Evolutionary conservation across 2,888 invertebrate genomes (phyloP).

Genomic region (Drosophila setosimentum): DNA sequence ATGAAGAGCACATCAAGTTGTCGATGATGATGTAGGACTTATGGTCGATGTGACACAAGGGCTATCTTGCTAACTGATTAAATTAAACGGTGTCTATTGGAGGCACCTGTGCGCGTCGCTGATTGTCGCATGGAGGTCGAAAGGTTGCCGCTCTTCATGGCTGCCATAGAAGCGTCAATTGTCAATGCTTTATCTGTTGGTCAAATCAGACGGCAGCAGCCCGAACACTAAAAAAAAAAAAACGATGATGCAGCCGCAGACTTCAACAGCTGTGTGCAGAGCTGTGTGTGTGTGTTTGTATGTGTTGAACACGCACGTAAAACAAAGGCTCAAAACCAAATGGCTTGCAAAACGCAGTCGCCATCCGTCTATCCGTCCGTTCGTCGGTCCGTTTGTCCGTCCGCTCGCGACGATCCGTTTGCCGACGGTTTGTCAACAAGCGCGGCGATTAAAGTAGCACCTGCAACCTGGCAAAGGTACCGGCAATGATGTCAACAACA

Average conservation of each 20-base stretch:
- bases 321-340: slow-evolving; percentile 37
- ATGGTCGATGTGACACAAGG: slow-evolving; percentile 1
- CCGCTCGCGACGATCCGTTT: slow-evolving; percentile 1
- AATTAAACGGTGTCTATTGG: slow-evolving; percentile 61
- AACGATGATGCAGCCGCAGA: slow-evolving; percentile 26
- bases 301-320: slow-evolving; percentile 10
- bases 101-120: slow-evolving; percentile 64
- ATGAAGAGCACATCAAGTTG: background rate
- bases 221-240: slow-evolving; percentile 9
- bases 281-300: slow-evolving; percentile 4
- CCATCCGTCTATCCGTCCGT: slow-evolving; percentile 2
- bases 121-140: slow-evolving; percentile 13
- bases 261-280: slow-evolving; percentile 55
- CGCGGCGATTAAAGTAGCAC: slow-evolving; percentile 77
- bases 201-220: slow-evolving; percentile 69
- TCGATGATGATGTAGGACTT: background rate
- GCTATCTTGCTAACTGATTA: slow-evolving; percentile 22
- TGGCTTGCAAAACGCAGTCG: slow-evolving; percentile 47
- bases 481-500: slow-evolving; percentile 34
- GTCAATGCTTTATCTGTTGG: slow-evolving; percentile 72
- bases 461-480: slow-evolving; percentile 60
- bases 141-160: slow-evolving; percentile 32
- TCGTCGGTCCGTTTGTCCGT: background rate
- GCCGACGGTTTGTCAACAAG: slow-evolving; percentile 64
- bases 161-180: slow-evolving; percentile 77